These are phyloP conservation scores for Noctilio leporinus DNA, from an alignment of 2,113 vertebrate species.

Conservation along the genomic window DNA sequence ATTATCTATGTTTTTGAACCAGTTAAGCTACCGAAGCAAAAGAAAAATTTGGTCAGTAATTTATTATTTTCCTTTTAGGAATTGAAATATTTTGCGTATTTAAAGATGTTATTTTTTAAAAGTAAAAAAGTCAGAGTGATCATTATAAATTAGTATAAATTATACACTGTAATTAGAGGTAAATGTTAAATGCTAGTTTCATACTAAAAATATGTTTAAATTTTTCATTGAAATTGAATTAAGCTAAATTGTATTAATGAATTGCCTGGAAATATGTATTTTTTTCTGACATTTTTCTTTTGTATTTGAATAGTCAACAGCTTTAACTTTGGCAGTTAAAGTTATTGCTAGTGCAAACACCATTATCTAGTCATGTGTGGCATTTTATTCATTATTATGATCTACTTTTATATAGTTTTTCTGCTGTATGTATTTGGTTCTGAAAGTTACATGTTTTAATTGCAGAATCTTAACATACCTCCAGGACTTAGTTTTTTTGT, in stretches of 20 bases:
- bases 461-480: background rate
- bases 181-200: background rate
- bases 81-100: constrained; percentile 17
- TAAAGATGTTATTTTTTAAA: background rate
- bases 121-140: background rate
- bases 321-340: background rate
- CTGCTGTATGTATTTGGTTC: background rate
- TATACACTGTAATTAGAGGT: background rate
- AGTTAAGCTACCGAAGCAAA: constrained; percentile 81
- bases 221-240: constrained; percentile 13
- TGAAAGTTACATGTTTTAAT: constrained; percentile 25
- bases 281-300: constrained; percentile 20
- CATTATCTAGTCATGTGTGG: background rate
- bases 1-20: constrained; percentile 95
- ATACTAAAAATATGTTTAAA: constrained; percentile 24
- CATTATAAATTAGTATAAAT: background rate
- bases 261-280: constrained; percentile 8
- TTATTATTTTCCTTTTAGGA: constrained; percentile 37
- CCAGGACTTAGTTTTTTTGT: background rate
- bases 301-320: background rate
- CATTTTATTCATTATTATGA: background rate
- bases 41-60: constrained; percentile 85
- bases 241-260: background rate
- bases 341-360: background rate
- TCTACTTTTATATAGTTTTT: background rate